Conservation (phyloP, 1,140 invertebrate genomes). For the Drosophila tristis region DNA sequence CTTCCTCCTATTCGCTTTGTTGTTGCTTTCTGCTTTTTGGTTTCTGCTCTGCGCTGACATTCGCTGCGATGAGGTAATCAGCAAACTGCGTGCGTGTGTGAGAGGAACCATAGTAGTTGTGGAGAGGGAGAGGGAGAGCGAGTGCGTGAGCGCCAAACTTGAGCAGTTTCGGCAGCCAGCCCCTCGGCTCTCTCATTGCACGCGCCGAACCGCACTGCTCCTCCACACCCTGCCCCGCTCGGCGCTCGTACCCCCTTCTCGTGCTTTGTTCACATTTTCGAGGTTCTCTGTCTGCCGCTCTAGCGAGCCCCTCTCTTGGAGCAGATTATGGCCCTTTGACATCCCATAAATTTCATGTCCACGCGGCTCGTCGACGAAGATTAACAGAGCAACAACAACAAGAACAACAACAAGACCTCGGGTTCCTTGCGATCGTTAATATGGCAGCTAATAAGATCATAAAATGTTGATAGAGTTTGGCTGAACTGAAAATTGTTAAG, state of each 20-base stretch:
- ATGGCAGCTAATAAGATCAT: no score
- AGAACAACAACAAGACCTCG: slow-evolving; percentile 10
- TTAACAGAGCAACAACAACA: slow-evolving; percentile 54
- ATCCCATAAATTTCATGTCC: slow-evolving; percentile 80
- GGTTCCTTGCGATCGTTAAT: no score
- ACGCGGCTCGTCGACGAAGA: slow-evolving; percentile 67
- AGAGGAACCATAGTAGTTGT: slow-evolving; percentile 5
- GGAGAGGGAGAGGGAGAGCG: slow-evolving; percentile 6
- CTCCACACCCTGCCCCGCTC: neutral
- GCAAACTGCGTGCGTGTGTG: slow-evolving; percentile 51
- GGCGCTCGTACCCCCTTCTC: slow-evolving; percentile 24
- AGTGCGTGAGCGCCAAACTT: slow-evolving; percentile 65
- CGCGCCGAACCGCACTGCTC: slow-evolving; percentile 46
- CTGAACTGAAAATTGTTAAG: no score
- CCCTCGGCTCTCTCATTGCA: slow-evolving; percentile 53
- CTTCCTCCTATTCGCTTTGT: slow-evolving; percentile 27
- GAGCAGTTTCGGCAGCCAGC: slow-evolving; percentile 30
- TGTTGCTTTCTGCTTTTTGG: slow-evolving; percentile 23
- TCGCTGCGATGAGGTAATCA: slow-evolving; percentile 79
- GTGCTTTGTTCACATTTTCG: slow-evolving; percentile 17
- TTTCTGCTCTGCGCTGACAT: slow-evolving; percentile 66
- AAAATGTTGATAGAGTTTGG: no score
- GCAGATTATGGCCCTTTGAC: slow-evolving; percentile 79
- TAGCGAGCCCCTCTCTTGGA: slow-evolving; percentile 8
- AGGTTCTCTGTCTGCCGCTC: slow-evolving; percentile 39